Evolutionary conservation across 35 echinoderm and acorn worm genomes (phyloP), one percentile per base, ranked within the genome.

Genomic region (Chiridota heheva): DNA sequence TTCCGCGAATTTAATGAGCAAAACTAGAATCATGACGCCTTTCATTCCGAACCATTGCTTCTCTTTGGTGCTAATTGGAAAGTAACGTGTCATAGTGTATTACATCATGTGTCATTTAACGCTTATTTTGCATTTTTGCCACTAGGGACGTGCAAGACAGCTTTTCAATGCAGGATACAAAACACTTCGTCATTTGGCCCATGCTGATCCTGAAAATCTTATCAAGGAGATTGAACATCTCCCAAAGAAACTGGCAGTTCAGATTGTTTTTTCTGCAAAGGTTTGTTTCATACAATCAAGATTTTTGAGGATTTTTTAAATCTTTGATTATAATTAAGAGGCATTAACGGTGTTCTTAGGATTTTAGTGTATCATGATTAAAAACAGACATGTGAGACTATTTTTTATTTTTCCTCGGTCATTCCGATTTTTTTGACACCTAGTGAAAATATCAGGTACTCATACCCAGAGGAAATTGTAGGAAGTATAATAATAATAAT

Each of bases 211-310:
- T 40, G 66, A 62, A 13, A 68, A 53, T 43, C 46, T 96, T 20
- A 69, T 85, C 4, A 35, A 46, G 37, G 67, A 86, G 5, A 66
- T 96, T 22, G 81, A 96, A 41, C 81, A 96, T 77, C 60, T 96
- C 6, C 80, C 91, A 20, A 72, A 62, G 34, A 96, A 74, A 70
- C n/a, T 96, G 0, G 91, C 91, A 36, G 77, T 53, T 15, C 80
- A 96, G 48, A 96, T 96, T 26, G 87, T 96, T 24, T 82, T 86
- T 20, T 81, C 91, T 73, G 91, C 91, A 3, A 96, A 96, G 91
- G 91, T 96, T 76, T 40, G 30, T 38, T 86, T 7, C 5, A 40
- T 0, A 26, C 6, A 17, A 34, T 56, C 28, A 5, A 51, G 16
- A 3, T 27, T 67, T 33, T 61, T 8, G 47, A 17, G 44, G 35